Conservation (phyloP, 2,888 invertebrate species). For the Sinopyrophorus schimmeli region DNA sequence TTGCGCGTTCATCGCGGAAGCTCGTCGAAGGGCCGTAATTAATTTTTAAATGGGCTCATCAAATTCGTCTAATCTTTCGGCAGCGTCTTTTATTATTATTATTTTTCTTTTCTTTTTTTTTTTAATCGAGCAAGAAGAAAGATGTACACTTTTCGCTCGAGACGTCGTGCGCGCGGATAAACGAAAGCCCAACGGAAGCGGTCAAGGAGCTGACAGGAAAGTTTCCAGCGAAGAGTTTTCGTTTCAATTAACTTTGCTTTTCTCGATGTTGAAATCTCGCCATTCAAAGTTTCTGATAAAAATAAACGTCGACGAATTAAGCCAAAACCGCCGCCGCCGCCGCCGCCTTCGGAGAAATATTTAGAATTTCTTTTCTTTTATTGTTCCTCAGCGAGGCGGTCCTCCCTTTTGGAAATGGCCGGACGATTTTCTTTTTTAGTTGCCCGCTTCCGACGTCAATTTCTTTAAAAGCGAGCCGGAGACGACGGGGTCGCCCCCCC, state of each 20-base stretch:
- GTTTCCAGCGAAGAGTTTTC: slow-evolving; percentile 10
- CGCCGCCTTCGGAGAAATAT: slow-evolving; percentile 25
- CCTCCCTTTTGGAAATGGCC: slow-evolving; percentile 1
- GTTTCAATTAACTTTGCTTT: slow-evolving; percentile 12
- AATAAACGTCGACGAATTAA: slow-evolving; percentile 11
- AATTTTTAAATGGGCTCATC: too few species aligned
- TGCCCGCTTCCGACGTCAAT: slow-evolving; percentile 4
- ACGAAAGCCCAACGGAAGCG: too few species aligned
- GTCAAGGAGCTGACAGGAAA: slow-evolving; percentile 7
- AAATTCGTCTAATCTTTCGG: too few species aligned
- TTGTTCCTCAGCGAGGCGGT: background rate
- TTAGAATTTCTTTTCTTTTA: slow-evolving; percentile 26
- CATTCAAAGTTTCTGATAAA: slow-evolving; percentile 14
- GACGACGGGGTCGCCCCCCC: too few species aligned
- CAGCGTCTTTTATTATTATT: too few species aligned
- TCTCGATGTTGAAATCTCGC: slow-evolving; percentile 7
- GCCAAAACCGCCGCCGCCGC: slow-evolving; percentile 1
- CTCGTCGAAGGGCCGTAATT: too few species aligned
- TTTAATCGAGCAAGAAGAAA: too few species aligned
- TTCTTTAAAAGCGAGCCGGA: slow-evolving; percentile 13
- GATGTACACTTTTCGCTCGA: too few species aligned
- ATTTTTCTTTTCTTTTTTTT: too few species aligned
- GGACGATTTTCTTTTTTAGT: slow-evolving; percentile 2
- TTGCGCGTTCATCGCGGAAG: too few species aligned
- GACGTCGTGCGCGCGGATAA: too few species aligned